These are phyloP conservation scores for Odontamblyopus rebecca DNA, from an alignment of 2,797 vertebrate genomes.

Conservation along the genomic window DNA sequence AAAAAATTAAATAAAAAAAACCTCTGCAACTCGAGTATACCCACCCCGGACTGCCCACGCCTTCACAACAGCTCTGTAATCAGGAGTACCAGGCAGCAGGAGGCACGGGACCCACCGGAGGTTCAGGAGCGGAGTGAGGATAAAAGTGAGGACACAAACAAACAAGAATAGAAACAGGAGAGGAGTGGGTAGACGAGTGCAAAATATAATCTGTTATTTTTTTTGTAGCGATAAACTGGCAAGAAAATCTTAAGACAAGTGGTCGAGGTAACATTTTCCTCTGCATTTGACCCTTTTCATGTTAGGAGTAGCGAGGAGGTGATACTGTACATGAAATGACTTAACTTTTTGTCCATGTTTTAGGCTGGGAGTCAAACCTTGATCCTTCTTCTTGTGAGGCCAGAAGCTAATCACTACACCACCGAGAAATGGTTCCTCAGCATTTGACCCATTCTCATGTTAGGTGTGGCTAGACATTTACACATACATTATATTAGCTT, in stretches of 20 bases:
- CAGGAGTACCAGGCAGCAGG: constrained; percentile 26
- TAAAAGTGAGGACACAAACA: not conserved
- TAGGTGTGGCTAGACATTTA: no score
- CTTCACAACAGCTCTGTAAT: constrained; percentile 60
- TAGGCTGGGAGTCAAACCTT: not conserved
- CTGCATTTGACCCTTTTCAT: not conserved
- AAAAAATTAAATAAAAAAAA: constrained; percentile 50
- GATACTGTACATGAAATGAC: no score
- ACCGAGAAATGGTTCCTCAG: not conserved
- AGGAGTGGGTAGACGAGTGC: not conserved
- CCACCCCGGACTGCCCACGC: constrained; percentile 66
- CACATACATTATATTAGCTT: no score
- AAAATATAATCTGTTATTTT: not conserved
- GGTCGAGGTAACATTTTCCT: not conserved
- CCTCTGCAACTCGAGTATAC: constrained; percentile 71
- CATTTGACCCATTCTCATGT: no score
- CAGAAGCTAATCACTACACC: not conserved
- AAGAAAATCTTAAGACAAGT: not conserved
- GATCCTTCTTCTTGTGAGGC: not conserved
- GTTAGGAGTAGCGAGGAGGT: no score
- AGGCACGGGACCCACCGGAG: constrained; percentile 3
- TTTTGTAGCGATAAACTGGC: not conserved
- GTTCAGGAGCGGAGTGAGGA: constrained; percentile 13
- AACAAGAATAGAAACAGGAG: not conserved
- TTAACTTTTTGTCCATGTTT: not conserved